Conservation (phyloP, 1,140 invertebrate species). For the Ylistrum balloti region DNA sequence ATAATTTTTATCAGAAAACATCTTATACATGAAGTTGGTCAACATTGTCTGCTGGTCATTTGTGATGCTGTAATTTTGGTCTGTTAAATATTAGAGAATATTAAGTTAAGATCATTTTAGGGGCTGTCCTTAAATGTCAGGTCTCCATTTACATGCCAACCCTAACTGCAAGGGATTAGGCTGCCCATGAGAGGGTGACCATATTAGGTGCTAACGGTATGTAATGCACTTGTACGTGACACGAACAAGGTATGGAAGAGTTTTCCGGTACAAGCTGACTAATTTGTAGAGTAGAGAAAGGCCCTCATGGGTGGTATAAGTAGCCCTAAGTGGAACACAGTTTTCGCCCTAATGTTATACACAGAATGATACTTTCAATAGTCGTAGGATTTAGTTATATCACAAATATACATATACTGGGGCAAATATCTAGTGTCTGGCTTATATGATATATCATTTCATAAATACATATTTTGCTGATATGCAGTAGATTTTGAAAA, state of each 20-base stretch:
- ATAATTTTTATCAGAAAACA: too few relatives aligned
- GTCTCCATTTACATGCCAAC: too few relatives aligned
- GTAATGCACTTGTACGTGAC: slow-evolving; percentile 4
- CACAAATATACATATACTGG: background rate
- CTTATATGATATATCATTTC: background rate
- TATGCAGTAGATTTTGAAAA: background rate
- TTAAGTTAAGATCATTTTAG: too few relatives aligned
- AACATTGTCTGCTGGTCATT: too few relatives aligned
- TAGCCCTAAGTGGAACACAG: background rate
- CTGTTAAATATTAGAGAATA: too few relatives aligned
- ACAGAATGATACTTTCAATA: background rate
- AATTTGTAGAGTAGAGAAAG: background rate
- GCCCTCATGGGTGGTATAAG: background rate
- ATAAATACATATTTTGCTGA: background rate
- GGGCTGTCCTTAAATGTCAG: too few relatives aligned
- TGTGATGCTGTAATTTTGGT: too few relatives aligned
- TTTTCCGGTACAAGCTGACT: slow-evolving; percentile 37
- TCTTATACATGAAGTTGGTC: too few relatives aligned
- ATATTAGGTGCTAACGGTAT: background rate
- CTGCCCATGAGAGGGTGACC: background rate
- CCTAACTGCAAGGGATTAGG: too few relatives aligned
- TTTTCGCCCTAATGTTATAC: background rate
- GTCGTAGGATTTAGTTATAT: background rate
- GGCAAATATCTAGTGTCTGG: background rate
- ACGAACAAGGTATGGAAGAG: background rate